Base-by-base conservation (phyloP, 2,113 vertebrate genomes). In the Larimichthys polyactis region DNA sequence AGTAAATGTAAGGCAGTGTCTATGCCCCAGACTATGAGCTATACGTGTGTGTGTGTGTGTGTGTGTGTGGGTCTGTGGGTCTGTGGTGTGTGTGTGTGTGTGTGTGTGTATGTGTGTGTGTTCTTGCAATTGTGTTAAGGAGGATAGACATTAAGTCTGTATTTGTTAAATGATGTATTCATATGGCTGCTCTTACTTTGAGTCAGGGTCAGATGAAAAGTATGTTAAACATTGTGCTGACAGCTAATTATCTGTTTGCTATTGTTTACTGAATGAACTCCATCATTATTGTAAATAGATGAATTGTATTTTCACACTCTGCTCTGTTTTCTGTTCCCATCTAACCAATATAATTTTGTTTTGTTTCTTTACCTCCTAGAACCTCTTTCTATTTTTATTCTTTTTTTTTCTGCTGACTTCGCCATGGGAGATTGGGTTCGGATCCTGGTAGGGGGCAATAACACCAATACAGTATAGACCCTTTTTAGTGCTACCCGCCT, bases 161-260 rank as follows among this genome's bases (percentile, higher is more conserved):
- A 87, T 84, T 81, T 78, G 54, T 71, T 73, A 78, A 78, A 78
- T 78, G 20, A 70, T 81, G 69, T 73, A 29, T 71, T 84, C 40
- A 60, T 71, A 36, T 29, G 59, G 65, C 65, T 63, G 70, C 27
- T n/a, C 12, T 70, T 63, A 48, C 82, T 57, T 6, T 3, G 24
- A 51, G 67, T 72, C 6, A 10, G 36, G 17, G 54, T 0, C 11
- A 70, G 67, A 74, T 78, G 73, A 66, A 78, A 78, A 58, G 11
- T 48, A 75, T 60, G 78, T 81, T 81, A 43, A 62, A 55, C 55
- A 67, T 54, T 59, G 3, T 55, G 70, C 48, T 75, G 78, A 84
- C 86, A 87, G 70, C 78, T 84, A 84, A 87, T 87, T 85, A 85
- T 79, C 82, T 76, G 29, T 78, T 78, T 82, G 74, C 59, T 74